phyloP scores from a whole-genome alignment of 2,888 invertebrate species.

The Agrotis clavis region DNA sequence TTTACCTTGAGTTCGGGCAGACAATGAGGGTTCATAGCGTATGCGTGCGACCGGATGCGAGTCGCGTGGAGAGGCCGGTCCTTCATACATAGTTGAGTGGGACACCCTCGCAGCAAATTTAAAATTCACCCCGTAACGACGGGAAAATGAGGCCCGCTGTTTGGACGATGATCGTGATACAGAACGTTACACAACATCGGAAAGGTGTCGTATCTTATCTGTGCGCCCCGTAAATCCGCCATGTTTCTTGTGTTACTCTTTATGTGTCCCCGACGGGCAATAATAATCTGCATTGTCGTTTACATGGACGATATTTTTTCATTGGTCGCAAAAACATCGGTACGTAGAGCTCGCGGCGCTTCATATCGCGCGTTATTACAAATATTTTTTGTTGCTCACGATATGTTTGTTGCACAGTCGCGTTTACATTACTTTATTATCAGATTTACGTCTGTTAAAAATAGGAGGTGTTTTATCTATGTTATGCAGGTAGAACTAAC shows the following conservation, averaged over 20 bases:
- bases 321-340: constrained; percentile 81
- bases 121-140: constrained; percentile 88
- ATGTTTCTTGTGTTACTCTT: constrained; percentile 81
- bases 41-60: constrained; percentile 84
- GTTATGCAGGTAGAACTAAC: constrained; percentile 43
- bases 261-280: constrained; percentile 82
- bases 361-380: constrained; percentile 80
- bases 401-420: constrained; percentile 71
- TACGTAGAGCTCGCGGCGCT: constrained; percentile 76
- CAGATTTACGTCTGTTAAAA: constrained; percentile 72
- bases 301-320: constrained; percentile 85
- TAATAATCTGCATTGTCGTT: constrained; percentile 87
- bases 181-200: constrained; percentile 59
- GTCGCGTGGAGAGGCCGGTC: constrained; percentile 78
- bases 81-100: constrained; percentile 89
- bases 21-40: constrained; percentile 82
- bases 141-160: constrained; percentile 80
- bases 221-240: constrained; percentile 63
- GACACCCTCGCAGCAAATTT: constrained; percentile 82
- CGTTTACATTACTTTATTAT: constrained; percentile 75
- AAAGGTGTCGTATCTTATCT: constrained; percentile 69
- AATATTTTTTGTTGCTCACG: constrained; percentile 73
- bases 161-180: constrained; percentile 80
- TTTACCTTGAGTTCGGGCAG: constrained; percentile 83
- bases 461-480: constrained; percentile 51